phyloP scores from a whole-genome alignment of 2,888 invertebrate species.

The Anagyrus pseudococci region DNA sequence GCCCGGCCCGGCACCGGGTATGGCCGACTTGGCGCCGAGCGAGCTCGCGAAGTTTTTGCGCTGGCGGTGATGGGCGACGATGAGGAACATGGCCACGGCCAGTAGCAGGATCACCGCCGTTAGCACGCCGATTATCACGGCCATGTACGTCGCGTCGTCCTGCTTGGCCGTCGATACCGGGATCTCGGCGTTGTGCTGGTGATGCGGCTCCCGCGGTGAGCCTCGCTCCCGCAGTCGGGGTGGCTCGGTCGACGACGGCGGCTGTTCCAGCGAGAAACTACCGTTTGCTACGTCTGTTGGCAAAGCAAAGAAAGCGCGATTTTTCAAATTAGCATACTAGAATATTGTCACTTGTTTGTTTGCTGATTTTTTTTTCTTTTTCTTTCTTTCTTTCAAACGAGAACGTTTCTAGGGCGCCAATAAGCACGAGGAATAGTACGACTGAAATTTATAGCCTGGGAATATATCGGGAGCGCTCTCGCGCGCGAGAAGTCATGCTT shows the following conservation, averaged over 20 bases:
- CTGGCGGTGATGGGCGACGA: slow-evolving; percentile 64
- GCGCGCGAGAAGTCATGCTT: too few relatives aligned
- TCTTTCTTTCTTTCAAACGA: too few relatives aligned
- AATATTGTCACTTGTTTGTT: too few relatives aligned
- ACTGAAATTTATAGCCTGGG: too few relatives aligned
- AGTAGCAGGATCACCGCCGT: slow-evolving; percentile 67
- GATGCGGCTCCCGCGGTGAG: slow-evolving; percentile 51
- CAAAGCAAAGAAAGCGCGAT: too few relatives aligned
- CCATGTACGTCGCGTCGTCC: slow-evolving; percentile 66
- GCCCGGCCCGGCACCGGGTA: slow-evolving; percentile 53
- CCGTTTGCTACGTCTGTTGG: slow-evolving; percentile 67
- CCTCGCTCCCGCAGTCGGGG: slow-evolving; percentile 52
- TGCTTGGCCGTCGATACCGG: slow-evolving; percentile 62
- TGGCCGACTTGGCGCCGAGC: slow-evolving; percentile 61
- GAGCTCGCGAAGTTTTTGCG: slow-evolving; percentile 64
- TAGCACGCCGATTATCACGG: slow-evolving; percentile 66
- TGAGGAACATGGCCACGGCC: slow-evolving; percentile 66
- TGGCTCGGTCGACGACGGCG: slow-evolving; percentile 59
- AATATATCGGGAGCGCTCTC: too few relatives aligned
- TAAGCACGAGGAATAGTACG: too few relatives aligned
- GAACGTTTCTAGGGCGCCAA: too few relatives aligned
- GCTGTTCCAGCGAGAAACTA: slow-evolving; percentile 66
- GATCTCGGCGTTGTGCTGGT: slow-evolving; percentile 52
- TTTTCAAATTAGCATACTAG: too few relatives aligned
- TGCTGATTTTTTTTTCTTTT: too few relatives aligned